phyloP scores from a whole-genome alignment of 2,113 vertebrate species.

The Leptocoma aspasia region DNA sequence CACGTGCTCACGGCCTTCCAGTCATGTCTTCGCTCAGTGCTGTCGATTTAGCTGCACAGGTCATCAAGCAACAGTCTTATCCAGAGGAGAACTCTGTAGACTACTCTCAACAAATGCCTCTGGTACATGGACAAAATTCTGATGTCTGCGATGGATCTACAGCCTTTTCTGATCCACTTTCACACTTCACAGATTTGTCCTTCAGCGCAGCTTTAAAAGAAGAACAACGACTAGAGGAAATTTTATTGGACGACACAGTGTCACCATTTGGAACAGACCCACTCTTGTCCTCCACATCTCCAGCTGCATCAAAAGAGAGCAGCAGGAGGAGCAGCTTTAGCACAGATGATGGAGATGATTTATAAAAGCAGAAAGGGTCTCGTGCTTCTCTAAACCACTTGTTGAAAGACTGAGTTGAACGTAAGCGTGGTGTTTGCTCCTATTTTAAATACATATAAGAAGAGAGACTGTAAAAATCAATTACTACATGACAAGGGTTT shows the following conservation, averaged over 20 bases:
- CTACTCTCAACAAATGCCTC: conserved; percentile 77
- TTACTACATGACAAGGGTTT: background rate
- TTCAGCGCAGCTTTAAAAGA: conserved; percentile 91
- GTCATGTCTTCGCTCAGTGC: conserved; percentile 77
- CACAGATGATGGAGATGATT: conserved; percentile 84
- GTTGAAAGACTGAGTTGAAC: background rate
- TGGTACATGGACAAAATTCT: conserved; percentile 64
- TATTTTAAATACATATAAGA: background rate
- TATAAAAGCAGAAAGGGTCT: conserved; percentile 68
- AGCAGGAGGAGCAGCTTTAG: conserved; percentile 94
- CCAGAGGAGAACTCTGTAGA: conserved; percentile 82
- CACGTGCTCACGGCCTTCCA: conserved; percentile 88
- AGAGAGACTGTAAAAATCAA: background rate
- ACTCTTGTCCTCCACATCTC: conserved; percentile 87
- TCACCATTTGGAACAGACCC: conserved; percentile 90
- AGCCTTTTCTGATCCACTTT: conserved; percentile 92
- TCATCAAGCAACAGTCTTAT: conserved; percentile 82
- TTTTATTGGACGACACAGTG: conserved; percentile 85
- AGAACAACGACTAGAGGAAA: conserved; percentile 86
- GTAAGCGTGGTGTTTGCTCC: background rate
- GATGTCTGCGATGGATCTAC: conserved; percentile 74
- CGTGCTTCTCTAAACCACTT: background rate
- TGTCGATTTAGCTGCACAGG: conserved; percentile 78
- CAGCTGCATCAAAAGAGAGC: conserved; percentile 88
- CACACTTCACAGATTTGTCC: conserved; percentile 94